phyloP scores from a whole-genome alignment of 2,888 invertebrate species.

The Epicampocera succincta region DNA sequence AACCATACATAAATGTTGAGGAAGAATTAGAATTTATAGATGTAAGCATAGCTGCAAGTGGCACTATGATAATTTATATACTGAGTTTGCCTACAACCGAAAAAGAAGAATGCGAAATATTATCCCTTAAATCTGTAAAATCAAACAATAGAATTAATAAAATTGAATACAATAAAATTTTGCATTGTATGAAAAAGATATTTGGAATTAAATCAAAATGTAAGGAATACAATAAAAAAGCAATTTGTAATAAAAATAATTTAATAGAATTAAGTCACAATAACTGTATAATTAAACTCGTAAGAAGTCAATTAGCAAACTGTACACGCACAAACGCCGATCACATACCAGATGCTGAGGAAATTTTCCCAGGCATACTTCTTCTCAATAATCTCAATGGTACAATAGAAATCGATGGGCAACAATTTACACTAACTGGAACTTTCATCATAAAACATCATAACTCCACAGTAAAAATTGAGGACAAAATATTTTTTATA shows the following conservation, averaged over 20 bases:
- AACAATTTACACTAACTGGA: not conserved
- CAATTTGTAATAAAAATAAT: too few relatives aligned
- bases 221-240: too few relatives aligned
- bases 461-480: constrained; percentile 1
- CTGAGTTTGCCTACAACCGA: not conserved
- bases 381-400: constrained; percentile 3
- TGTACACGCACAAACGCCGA: not conserved
- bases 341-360: not conserved
- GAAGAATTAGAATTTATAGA: constrained; percentile 35
- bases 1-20: constrained; percentile 15
- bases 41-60: constrained; percentile 13
- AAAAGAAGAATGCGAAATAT: constrained; percentile 24
- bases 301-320: not conserved
- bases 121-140: not conserved
- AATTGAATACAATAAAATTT: not conserved
- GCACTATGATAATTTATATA: constrained; percentile 1
- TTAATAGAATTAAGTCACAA: too few relatives aligned
- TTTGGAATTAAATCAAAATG: constrained; percentile 10
- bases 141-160: too few relatives aligned
- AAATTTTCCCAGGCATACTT: not conserved
- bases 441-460: constrained; percentile 13
- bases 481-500: constrained; percentile 4
- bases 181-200: constrained; percentile 6
- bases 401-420: too few relatives aligned
- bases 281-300: not conserved